Conservation (phyloP, 1,140 invertebrate species). For the Drosophila equinoxialis region DNA sequence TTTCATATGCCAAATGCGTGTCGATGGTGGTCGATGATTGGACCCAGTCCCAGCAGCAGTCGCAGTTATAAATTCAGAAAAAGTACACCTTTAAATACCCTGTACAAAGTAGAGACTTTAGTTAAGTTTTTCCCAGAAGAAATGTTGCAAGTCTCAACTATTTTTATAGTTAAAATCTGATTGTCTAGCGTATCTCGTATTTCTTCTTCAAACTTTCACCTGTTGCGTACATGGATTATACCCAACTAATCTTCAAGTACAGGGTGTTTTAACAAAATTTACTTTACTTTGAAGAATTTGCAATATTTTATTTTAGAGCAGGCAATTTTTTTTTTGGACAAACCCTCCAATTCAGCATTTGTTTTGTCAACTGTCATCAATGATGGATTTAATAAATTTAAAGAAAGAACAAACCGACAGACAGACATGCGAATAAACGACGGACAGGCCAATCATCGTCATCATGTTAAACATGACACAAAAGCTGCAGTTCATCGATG, state of each 20-base stretch:
- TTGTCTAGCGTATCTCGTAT: neutral
- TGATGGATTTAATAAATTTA: constrained; percentile 79
- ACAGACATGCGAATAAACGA: constrained; percentile 2
- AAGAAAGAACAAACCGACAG: constrained; percentile 45
- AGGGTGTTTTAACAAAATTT: constrained; percentile 1
- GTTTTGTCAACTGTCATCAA: constrained; percentile 75
- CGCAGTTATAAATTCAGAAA: neutral
- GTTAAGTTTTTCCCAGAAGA: neutral
- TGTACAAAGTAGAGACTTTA: neutral
- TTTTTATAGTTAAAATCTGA: neutral
- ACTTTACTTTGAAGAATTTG: constrained; percentile 24
- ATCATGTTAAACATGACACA: constrained; percentile 72
- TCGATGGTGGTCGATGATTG: constrained; percentile 58
- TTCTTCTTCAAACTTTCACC: too few relatives aligned
- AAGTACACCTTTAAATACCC: neutral
- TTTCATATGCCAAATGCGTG: constrained; percentile 75
- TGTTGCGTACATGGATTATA: neutral
- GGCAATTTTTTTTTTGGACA: constrained; percentile 44
- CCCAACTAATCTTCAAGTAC: neutral
- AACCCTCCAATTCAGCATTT: constrained; percentile 53
- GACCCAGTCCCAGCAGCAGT: constrained; percentile 9
- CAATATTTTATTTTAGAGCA: constrained; percentile 78
- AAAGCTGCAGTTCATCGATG: constrained; percentile 78
- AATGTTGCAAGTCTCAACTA: too few relatives aligned
- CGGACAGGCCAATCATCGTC: constrained; percentile 32